Evolutionary conservation across 2,888 invertebrate species (phyloP).

Genomic region (Papilio demoleus): DNA sequence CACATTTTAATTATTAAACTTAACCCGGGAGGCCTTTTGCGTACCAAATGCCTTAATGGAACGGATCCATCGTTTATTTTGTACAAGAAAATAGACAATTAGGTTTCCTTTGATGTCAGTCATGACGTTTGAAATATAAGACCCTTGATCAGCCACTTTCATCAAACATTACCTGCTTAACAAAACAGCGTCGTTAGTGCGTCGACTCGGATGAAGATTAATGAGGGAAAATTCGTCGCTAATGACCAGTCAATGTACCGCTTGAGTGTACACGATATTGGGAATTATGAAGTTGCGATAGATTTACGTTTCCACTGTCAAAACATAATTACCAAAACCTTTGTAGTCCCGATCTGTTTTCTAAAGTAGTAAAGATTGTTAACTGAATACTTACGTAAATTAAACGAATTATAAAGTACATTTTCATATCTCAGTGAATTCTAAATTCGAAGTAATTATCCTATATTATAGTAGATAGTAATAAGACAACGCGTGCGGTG

Average conservation of each 20-base stretch:
- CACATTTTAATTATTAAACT: slow-evolving; percentile 79
- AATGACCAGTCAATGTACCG: slow-evolving; percentile 20
- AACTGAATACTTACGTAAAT: no score
- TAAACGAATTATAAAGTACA: no score
- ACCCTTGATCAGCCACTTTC: slow-evolving; percentile 15
- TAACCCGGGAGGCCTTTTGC: slow-evolving; percentile 60
- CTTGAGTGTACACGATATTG: not conserved
- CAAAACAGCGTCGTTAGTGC: slow-evolving; percentile 4
- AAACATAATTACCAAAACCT: not conserved
- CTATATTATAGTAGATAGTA: no score
- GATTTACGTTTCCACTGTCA: not conserved
- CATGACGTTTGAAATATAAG: slow-evolving; percentile 36
- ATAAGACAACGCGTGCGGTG: not conserved
- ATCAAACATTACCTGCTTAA: slow-evolving; percentile 25
- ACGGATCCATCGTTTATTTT: slow-evolving; percentile 55
- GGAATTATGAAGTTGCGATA: not conserved
- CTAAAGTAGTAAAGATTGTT: no score
- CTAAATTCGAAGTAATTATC: no score
- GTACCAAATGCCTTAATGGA: slow-evolving; percentile 56
- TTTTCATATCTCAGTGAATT: no score
- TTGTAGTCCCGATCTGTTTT: no score
- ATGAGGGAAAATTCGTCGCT: slow-evolving; percentile 3
- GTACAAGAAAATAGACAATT: slow-evolving; percentile 45
- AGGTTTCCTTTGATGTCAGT: slow-evolving; percentile 32
- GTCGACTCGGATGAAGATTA: slow-evolving; percentile 8